Conservation (phyloP, 1,140 invertebrate species). For the Drosophila simulans region DNA sequence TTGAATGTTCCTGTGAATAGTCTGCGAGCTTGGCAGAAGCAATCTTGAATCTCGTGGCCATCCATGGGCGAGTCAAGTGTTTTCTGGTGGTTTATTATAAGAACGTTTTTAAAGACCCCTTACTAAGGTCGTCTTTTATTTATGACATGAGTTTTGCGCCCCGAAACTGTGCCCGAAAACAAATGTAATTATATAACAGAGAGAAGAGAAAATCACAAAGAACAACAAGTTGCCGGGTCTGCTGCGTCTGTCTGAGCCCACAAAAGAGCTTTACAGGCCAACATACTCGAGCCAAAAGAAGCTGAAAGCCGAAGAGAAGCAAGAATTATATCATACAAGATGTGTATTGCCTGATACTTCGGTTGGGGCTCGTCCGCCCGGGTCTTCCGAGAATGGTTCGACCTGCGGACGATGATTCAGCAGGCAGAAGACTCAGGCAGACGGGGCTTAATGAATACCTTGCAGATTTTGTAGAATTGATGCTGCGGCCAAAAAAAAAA, state of each 20-base stretch:
- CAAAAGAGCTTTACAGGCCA: constrained; percentile 42
- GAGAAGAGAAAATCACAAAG: constrained; percentile 41
- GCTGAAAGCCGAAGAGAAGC: constrained; percentile 24
- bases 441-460: constrained; percentile 78
- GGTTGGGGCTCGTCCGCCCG: constrained; percentile 43
- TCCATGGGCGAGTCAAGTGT: constrained; percentile 55
- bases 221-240: constrained; percentile 47
- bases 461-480: constrained; percentile 77
- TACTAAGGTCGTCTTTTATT: constrained; percentile 73
- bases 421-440: constrained; percentile 31
- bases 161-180: constrained; percentile 60
- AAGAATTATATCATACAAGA: constrained; percentile 68
- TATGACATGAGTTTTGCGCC: constrained; percentile 70
- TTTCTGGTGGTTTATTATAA: constrained; percentile 34
- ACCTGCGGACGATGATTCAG: constrained; percentile 59
- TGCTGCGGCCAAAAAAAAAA: constrained; percentile 45
- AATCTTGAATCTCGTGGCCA: constrained; percentile 11
- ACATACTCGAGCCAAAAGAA: constrained; percentile 14
- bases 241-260: not conserved
- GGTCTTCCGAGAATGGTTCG: constrained; percentile 65
- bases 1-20: constrained; percentile 36
- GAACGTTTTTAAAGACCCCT: constrained; percentile 19
- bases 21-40: not conserved
- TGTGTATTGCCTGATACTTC: constrained; percentile 68
- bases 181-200: constrained; percentile 73